These are phyloP conservation scores for Eupeodes luniger DNA, from an alignment of 2,888 invertebrate species.

Conservation along the genomic window DNA sequence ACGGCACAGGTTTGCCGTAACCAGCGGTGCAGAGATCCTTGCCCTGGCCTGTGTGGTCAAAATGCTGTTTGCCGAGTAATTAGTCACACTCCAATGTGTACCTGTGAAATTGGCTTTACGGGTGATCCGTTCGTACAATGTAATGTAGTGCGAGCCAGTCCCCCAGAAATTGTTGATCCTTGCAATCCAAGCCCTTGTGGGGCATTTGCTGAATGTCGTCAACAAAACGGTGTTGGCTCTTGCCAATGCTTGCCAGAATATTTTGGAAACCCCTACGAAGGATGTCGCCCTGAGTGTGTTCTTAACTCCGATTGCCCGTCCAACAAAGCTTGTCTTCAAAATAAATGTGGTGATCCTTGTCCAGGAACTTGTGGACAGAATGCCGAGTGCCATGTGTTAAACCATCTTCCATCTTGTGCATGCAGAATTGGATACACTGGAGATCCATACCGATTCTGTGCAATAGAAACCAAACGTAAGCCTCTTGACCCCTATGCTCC, in stretches of 20 bases:
- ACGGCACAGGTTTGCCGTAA: slow-evolving; percentile 89
- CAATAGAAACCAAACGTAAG: slow-evolving; percentile 85
- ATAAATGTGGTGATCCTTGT: slow-evolving; percentile 91
- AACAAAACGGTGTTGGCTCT: slow-evolving; percentile 87
- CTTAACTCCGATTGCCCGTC: slow-evolving; percentile 89
- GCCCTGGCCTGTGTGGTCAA: slow-evolving; percentile 89
- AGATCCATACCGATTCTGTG: slow-evolving; percentile 90
- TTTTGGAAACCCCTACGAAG: slow-evolving; percentile 91
- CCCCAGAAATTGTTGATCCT: slow-evolving; percentile 85
- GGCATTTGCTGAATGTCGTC: slow-evolving; percentile 89
- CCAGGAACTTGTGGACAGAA: slow-evolving; percentile 91
- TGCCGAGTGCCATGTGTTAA: slow-evolving; percentile 90
- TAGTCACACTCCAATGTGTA: slow-evolving; percentile 92
- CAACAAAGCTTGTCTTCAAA: slow-evolving; percentile 88
- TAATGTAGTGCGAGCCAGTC: slow-evolving; percentile 84
- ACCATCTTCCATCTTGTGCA: slow-evolving; percentile 89
- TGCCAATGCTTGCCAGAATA: slow-evolving; percentile 90
- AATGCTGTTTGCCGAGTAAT: slow-evolving; percentile 90
- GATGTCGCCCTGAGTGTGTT: slow-evolving; percentile 90
- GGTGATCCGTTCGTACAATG: slow-evolving; percentile 85
- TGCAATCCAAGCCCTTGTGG: slow-evolving; percentile 93
- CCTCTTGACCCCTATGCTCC: not conserved
- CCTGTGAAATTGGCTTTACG: slow-evolving; percentile 85
- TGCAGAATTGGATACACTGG: slow-evolving; percentile 90
- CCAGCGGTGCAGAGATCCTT: slow-evolving; percentile 90